Percentiles rank a stretch among this genome's conserved stretches.
phyloP scores from a whole-genome alignment of 2,797 vertebrate genomes.

The Phrynocephalus forsythii region DNA sequence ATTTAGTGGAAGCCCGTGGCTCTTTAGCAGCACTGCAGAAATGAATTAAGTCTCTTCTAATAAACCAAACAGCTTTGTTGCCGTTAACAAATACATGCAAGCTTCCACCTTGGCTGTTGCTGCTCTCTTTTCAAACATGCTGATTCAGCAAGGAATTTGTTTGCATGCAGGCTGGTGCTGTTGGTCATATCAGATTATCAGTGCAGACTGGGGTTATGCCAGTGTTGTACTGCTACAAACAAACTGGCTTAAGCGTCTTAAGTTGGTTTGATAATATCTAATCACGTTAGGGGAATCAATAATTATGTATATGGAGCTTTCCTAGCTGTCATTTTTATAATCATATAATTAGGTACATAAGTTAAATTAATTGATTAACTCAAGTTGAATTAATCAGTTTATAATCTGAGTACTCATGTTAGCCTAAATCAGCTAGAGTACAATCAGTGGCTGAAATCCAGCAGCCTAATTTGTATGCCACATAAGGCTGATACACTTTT shows the following conservation, averaged over 20 bases:
- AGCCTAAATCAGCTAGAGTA: too few species aligned
- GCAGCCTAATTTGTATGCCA: too few species aligned
- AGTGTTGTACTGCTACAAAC: neutral
- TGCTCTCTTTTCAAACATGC: slow-evolving; percentile 1
- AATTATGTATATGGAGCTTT: neutral
- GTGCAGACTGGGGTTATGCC: neutral
- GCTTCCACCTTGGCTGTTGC: neutral
- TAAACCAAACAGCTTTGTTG: neutral
- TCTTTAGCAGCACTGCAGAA: neutral
- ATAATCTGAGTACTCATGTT: neutral
- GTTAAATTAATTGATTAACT: slow-evolving; percentile 4
- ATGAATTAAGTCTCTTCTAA: neutral
- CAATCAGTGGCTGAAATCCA: too few species aligned
- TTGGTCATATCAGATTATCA: neutral
- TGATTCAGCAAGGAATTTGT: neutral
- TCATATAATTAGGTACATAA: slow-evolving; percentile 8
- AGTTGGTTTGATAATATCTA: slow-evolving; percentile 1
- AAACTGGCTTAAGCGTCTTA: neutral
- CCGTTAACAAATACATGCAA: slow-evolving; percentile 5
- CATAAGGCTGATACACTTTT: too few species aligned
- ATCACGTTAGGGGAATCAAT: neutral
- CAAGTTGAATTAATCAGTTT: neutral
- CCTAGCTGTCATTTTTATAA: neutral
- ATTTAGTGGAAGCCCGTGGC: neutral
- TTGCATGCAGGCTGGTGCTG: neutral